Evolutionary conservation across 2,113 vertebrate species (phyloP).

Genomic region (Daboia siamensis): DNA sequence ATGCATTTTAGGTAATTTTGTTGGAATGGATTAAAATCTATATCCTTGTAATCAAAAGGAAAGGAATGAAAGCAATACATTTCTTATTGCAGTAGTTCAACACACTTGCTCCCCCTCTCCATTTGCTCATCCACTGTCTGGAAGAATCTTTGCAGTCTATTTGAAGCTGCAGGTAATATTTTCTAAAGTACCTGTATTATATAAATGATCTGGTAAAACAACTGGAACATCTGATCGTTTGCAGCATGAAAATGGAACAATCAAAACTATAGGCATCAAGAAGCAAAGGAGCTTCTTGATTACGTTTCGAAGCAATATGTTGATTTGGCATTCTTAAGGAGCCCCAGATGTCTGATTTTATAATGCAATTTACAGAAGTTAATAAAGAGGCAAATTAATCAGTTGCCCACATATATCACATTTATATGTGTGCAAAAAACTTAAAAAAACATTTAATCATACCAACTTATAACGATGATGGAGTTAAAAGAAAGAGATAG

Average conservation of each 20-base stretch:
- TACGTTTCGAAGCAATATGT: slow-evolving; percentile 74
- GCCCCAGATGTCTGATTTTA: slow-evolving; percentile 74
- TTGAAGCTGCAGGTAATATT: slow-evolving; percentile 58
- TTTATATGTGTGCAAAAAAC: slow-evolving; percentile 76
- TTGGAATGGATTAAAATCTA: slow-evolving; percentile 39
- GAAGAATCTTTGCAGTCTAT: slow-evolving; percentile 39
- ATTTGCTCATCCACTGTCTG: slow-evolving; percentile 11
- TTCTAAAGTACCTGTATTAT: slow-evolving; percentile 48
- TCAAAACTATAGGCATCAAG: slow-evolving; percentile 62
- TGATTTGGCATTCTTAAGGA: slow-evolving; percentile 78
- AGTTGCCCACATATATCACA: slow-evolving; percentile 74
- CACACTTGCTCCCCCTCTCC: not conserved
- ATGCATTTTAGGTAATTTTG: slow-evolving; percentile 43
- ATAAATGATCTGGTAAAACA: slow-evolving; percentile 53
- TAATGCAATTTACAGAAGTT: slow-evolving; percentile 78
- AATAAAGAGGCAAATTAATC: slow-evolving; percentile 76
- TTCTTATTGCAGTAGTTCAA: slow-evolving; percentile 36
- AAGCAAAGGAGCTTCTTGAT: slow-evolving; percentile 68
- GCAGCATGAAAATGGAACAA: slow-evolving; percentile 66
- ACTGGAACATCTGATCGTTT: slow-evolving; percentile 58
- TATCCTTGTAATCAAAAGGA: slow-evolving; percentile 47
- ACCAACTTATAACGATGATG: slow-evolving; percentile 50
- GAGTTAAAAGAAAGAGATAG: not conserved
- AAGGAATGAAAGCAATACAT: slow-evolving; percentile 37
- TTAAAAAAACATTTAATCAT: slow-evolving; percentile 73